phyloP scores from a whole-genome alignment of 2,113 vertebrate species.

The Alexandromys fortis region DNA sequence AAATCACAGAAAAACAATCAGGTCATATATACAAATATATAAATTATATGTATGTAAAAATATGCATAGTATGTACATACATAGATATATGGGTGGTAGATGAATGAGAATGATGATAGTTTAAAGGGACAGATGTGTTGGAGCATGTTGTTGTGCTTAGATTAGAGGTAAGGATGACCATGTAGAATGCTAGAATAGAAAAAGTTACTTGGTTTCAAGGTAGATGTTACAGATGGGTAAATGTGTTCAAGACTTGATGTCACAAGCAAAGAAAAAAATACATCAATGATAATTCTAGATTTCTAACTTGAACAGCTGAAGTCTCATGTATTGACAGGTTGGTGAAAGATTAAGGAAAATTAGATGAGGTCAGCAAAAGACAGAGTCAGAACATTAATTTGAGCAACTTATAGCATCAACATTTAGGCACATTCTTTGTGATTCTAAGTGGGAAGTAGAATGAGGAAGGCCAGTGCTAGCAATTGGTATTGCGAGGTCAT shows the following conservation, averaged over 20 bases:
- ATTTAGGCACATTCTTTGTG: not conserved
- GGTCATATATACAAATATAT: not conserved
- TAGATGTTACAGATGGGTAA: not conserved
- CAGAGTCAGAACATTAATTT: not conserved
- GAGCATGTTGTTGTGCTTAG: not conserved
- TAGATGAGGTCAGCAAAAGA: not conserved
- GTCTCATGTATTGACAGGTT: not conserved
- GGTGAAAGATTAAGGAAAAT: not conserved
- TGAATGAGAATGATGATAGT: accelerated
- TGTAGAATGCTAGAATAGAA: not conserved
- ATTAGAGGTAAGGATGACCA: not conserved
- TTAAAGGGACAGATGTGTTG: not conserved
- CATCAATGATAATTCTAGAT: not conserved
- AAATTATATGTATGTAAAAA: not conserved
- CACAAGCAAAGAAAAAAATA: not conserved
- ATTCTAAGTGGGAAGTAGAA: not conserved
- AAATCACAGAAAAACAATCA: not conserved
- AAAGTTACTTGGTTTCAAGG: not conserved
- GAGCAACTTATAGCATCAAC: not conserved
- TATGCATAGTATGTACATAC: not conserved
- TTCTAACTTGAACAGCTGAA: not conserved
- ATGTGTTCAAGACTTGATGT: not conserved
- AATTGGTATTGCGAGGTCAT: not conserved
- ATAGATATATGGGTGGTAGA: too few species aligned
- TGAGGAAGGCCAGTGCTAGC: not conserved